A percentile compares a stretch with the other conserved stretches of the same genome.
These are phyloP conservation scores for Drosophila yooni DNA, from an alignment of 2,888 invertebrate genomes.

Conservation along the genomic window DNA sequence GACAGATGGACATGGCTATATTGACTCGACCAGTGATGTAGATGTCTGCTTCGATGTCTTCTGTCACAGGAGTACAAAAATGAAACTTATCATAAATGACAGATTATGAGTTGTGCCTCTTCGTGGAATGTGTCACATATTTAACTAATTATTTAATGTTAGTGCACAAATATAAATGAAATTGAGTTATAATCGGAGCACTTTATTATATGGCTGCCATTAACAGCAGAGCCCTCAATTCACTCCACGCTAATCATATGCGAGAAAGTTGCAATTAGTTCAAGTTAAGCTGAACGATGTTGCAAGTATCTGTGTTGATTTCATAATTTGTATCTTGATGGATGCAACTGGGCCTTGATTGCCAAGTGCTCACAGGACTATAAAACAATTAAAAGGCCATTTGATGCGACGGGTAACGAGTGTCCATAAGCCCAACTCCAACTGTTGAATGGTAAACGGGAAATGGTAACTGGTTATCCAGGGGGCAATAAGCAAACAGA, in stretches of 20 bases:
- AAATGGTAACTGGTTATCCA: conserved; percentile 14
- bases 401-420: conserved; percentile 2
- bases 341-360: conserved; percentile 25
- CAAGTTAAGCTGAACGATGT: neutral
- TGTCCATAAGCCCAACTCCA: neutral
- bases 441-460: conserved; percentile 2
- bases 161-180: neutral
- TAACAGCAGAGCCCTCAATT: neutral
- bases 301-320: conserved; percentile 1
- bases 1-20: too few species aligned
- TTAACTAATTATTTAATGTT: neutral
- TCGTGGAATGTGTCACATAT: neutral
- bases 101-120: neutral
- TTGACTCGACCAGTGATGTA: neutral
- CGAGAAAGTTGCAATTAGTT: conserved; percentile 28
- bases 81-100: neutral
- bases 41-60: neutral
- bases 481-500: conserved; percentile 8
- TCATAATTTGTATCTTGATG: conserved; percentile 20
- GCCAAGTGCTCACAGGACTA: conserved; percentile 10
- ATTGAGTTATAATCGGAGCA: neutral
- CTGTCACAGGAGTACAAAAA: neutral
- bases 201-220: neutral
- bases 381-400: conserved; percentile 48
- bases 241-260: neutral